phyloP scores from a whole-genome alignment of 2,113 vertebrate genomes.

The Erinaceus europaeus region DNA sequence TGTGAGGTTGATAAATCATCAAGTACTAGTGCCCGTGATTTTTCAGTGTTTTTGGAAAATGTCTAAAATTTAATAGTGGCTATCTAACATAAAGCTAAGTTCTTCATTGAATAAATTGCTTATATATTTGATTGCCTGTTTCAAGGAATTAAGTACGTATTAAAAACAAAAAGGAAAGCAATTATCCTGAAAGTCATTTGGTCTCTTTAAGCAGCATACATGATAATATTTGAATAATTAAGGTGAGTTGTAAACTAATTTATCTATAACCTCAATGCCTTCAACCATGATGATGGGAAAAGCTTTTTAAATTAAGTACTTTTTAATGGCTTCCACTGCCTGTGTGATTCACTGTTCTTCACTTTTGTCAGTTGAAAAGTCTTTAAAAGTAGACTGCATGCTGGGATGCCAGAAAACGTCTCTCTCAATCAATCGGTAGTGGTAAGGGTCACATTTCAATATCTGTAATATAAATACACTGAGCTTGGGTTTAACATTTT shows the following conservation, averaged over 20 bases:
- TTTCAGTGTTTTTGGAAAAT: constrained; percentile 25
- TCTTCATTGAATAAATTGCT: constrained; percentile 31
- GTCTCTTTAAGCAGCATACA: constrained; percentile 31
- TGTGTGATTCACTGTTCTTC: constrained; percentile 22
- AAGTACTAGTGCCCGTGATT: not conserved
- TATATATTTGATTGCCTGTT: not conserved
- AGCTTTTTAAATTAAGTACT: constrained; percentile 51
- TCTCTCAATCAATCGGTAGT: constrained; percentile 44
- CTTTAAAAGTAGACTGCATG: constrained; percentile 14
- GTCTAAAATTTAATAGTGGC: constrained; percentile 28
- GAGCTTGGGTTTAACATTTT: constrained; percentile 49
- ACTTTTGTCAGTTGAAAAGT: not conserved
- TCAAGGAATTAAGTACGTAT: constrained; percentile 22
- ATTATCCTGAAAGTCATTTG: constrained; percentile 40
- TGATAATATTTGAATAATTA: constrained; percentile 50
- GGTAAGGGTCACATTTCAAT: constrained; percentile 47
- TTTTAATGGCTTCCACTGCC: constrained; percentile 42
- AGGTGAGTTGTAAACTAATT: constrained; percentile 66
- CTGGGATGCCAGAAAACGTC: constrained; percentile 44
- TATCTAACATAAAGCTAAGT: not conserved
- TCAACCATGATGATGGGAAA: constrained; percentile 40
- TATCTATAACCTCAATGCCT: constrained; percentile 36
- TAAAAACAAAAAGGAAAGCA: constrained; percentile 38
- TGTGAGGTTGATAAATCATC: not conserved
- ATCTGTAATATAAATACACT: constrained; percentile 35